Conservation (phyloP, 2,797 vertebrate species). For the Syngnathus acus region DNA sequence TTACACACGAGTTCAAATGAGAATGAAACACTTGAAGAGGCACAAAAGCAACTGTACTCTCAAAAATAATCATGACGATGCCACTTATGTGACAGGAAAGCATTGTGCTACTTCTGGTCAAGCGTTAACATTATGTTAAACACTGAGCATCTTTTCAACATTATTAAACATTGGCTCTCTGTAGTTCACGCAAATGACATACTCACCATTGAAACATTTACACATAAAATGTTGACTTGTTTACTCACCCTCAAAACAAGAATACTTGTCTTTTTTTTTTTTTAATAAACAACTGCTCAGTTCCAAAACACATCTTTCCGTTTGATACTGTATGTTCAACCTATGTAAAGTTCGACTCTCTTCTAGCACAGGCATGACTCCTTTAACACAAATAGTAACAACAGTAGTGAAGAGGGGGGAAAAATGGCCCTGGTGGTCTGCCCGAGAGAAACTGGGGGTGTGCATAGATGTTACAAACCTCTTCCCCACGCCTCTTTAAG, state of each 20-base stretch:
- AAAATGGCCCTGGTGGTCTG: conserved; percentile 80
- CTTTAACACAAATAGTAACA: not conserved
- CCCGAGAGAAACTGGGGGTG: conserved; percentile 82
- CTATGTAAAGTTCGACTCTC: conserved; percentile 52
- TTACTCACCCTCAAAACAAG: conserved; percentile 75
- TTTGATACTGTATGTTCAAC: conserved; percentile 28
- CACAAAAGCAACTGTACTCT: conserved; percentile 12
- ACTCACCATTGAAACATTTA: conserved; percentile 89
- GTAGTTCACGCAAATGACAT: conserved; percentile 70
- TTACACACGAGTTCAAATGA: conserved; percentile 92
- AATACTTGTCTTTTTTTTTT: conserved; percentile 68
- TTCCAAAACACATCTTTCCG: conserved; percentile 85
- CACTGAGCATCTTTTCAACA: conserved; percentile 68
- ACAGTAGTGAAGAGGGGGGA: conserved; percentile 1
- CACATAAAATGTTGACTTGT: conserved; percentile 85
- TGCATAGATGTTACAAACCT: conserved; percentile 82
- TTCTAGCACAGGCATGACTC: not conserved
- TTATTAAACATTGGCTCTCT: conserved; percentile 79
- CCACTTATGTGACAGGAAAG: conserved; percentile 9
- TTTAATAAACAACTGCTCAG: conserved; percentile 78
- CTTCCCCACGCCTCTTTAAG: conserved; percentile 37
- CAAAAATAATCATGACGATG: conserved; percentile 2
- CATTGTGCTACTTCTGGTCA: conserved; percentile 38
- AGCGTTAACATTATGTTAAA: conserved; percentile 58
- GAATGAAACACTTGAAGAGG: conserved; percentile 42